Evolutionary conservation across 1,140 invertebrate species (phyloP).

Genomic region (Gryon sp.): DNA sequence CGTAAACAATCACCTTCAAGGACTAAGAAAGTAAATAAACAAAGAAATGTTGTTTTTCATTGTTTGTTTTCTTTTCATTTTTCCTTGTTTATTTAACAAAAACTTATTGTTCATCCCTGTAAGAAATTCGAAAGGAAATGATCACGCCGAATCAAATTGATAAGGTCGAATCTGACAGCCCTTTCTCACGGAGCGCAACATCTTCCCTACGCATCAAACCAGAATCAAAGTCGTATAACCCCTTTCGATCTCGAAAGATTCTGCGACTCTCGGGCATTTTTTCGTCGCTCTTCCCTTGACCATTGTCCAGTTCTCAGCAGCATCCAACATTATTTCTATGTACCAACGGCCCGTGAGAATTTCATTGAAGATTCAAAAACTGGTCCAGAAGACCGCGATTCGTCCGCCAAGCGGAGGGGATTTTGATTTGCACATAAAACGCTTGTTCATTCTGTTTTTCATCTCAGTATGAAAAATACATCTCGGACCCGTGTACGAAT

Average conservation of each 20-base stretch:
- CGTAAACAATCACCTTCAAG: too few relatives aligned
- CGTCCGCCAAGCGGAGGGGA: constrained; percentile 46
- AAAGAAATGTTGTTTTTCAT: too few relatives aligned
- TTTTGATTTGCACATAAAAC: constrained; percentile 57
- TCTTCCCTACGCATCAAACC: constrained; percentile 76
- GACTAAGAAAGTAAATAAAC: too few relatives aligned
- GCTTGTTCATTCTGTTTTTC: constrained; percentile 59
- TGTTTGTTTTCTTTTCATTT: too few relatives aligned
- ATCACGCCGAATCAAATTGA: constrained; percentile 22
- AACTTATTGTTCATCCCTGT: too few relatives aligned
- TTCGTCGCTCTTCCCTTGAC: constrained; percentile 71
- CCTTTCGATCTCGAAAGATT: constrained; percentile 76
- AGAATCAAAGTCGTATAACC: constrained; percentile 73
- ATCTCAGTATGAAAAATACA: constrained; percentile 60
- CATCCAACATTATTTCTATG: constrained; percentile 68
- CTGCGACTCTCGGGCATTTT: constrained; percentile 68
- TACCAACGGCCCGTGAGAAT: constrained; percentile 74
- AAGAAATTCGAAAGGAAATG: neutral
- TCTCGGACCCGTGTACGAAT: constrained; percentile 8
- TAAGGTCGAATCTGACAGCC: constrained; percentile 74
- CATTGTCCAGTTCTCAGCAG: constrained; percentile 79
- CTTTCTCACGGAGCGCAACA: constrained; percentile 76
- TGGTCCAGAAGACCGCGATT: constrained; percentile 75
- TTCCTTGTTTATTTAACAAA: too few relatives aligned
- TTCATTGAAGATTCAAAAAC: constrained; percentile 70